Percentiles rank a stretch among this genome's conserved stretches.
Conservation (phyloP, 2,888 invertebrate species). For the Allygus modestus region DNA sequence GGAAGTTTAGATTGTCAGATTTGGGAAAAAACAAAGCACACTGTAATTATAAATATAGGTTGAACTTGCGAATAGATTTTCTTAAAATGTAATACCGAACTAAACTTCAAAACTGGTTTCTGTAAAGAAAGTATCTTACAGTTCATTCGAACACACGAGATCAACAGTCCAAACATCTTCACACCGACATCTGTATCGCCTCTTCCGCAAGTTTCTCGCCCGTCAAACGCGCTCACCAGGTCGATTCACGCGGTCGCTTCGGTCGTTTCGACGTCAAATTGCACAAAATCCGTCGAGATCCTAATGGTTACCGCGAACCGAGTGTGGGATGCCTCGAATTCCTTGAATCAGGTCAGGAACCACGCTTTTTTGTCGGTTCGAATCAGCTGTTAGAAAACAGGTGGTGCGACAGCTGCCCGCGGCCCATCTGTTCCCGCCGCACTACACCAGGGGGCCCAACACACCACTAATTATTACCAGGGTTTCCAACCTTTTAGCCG, state of each 20-base stretch:
- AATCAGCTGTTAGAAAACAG: slow-evolving; percentile 56
- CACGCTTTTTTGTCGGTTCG: slow-evolving; percentile 31
- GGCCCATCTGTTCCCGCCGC: slow-evolving; percentile 44
- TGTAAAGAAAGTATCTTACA: no score
- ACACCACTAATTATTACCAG: slow-evolving; percentile 27
- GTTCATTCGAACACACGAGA: no score
- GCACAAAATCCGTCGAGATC: slow-evolving; percentile 44
- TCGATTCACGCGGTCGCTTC: not conserved
- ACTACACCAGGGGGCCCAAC: slow-evolving; percentile 34
- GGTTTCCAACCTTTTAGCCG: slow-evolving; percentile 41
- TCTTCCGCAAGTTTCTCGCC: not conserved
- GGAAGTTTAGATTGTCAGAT: no score
- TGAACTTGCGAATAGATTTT: no score
- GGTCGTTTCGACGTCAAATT: slow-evolving; percentile 24
- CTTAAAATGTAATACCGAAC: no score
- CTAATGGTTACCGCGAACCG: slow-evolving; percentile 38
- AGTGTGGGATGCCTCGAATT: slow-evolving; percentile 47
- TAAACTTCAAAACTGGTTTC: no score
- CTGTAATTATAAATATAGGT: no score
- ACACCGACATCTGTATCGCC: not conserved
- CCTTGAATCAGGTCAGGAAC: slow-evolving; percentile 58
- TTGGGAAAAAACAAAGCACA: no score
- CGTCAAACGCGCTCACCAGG: not conserved
- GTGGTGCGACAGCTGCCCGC: slow-evolving; percentile 35
- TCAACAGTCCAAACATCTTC: no score